Evolutionary conservation across 2,888 invertebrate genomes (phyloP).

Genomic region (Ophion ellenae): DNA sequence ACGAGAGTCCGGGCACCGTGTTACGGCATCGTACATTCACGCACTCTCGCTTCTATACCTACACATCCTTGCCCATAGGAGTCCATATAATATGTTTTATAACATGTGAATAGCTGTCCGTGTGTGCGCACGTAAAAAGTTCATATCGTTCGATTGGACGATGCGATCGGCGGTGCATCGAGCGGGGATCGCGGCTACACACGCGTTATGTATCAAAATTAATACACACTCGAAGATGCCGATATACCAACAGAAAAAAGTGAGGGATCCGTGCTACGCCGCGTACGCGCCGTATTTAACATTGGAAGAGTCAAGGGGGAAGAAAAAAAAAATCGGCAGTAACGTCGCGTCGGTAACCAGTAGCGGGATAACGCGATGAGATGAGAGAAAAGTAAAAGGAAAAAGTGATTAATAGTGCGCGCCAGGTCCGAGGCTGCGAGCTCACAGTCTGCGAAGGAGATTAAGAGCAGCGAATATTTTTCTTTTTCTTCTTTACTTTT

Average conservation of each 20-base stretch:
- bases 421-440: constrained; percentile 25
- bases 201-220: constrained; percentile 23
- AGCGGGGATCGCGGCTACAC: constrained; percentile 4
- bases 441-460: constrained; percentile 20
- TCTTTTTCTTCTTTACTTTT: constrained; percentile 30
- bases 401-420: constrained; percentile 62
- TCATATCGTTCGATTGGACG: constrained; percentile 50
- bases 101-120: neutral
- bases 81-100: constrained; percentile 15
- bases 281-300: constrained; percentile 52
- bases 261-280: constrained; percentile 58
- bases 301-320: constrained; percentile 26
- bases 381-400: constrained; percentile 54
- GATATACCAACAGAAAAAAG: constrained; percentile 6
- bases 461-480: constrained; percentile 17
- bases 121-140: constrained; percentile 15
- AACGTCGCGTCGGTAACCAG: constrained; percentile 47
- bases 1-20: constrained; percentile 64
- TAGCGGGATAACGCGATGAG: constrained; percentile 53
- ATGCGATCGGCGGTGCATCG: constrained; percentile 37
- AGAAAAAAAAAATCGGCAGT: constrained; percentile 31
- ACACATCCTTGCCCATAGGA: neutral
- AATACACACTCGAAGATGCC: constrained; percentile 42
- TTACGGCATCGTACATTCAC: constrained; percentile 60
- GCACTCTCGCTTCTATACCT: constrained; percentile 37